Base-by-base conservation (phyloP, 2,797 vertebrate genomes). In the Rhadinocentrus ornatus region DNA sequence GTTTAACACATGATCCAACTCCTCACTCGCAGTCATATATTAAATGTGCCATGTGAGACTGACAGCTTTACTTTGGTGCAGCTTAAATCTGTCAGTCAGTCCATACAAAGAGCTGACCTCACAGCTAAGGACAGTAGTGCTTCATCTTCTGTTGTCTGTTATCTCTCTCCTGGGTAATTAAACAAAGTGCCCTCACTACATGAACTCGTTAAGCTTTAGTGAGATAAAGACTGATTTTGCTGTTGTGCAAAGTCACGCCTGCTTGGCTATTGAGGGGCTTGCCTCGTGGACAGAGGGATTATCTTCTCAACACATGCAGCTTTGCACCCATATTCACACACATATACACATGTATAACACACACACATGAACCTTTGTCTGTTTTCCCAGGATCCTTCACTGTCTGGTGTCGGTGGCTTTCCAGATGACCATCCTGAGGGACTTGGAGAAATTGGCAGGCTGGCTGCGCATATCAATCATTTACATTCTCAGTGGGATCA, bases 381-480 rank as follows among this genome's bases (percentile, higher is more conserved):
- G 6, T 59, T 76, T 84, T 79, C 84, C 82, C 93, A 99, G 98
- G 93, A 94, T 99, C 91, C 95, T 99, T 92, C 98, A 99, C 95
- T 99, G 98, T 89, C 88, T 99, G 92, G 97, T 99, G 77, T 99
- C 97, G 0, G 81, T 98, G 85, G 96, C 96, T 84, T 98, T 99
- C 94, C 98, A 99, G 94, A 99, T 99, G 98, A 99, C 97, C 34
- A 97, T 99, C 86, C 90, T 99, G 80, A 92, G 97, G 75, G 97
- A 99, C 92, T 87, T 99, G 84, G 98, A 99, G 92, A 99, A 99
- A 88, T 91, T 99, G 90, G 97, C 98, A 0, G 98, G 98, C 66
- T 99, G 98, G 97, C 95, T 99, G 83, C 96, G 97, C 75, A 99
- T 99, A 85, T 97, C 98, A 77, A 98, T 99, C 92, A 99, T 99